Evolutionary conservation across 64 coral and sea anemone genomes (phyloP).

Genomic region (Montipora foliosa): DNA sequence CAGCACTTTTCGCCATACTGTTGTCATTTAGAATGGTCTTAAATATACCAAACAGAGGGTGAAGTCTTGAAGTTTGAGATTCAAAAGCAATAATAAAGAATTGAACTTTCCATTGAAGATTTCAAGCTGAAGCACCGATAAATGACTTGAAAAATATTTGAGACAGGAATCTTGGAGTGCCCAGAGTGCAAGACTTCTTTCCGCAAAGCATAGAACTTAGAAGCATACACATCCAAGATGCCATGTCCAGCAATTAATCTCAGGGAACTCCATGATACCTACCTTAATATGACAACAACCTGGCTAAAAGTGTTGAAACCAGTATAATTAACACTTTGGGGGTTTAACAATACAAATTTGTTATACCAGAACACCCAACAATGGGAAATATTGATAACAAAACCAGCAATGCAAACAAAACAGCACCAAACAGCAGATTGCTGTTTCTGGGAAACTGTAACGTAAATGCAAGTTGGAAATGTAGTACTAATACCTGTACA

Average conservation of each 20-base stretch:
- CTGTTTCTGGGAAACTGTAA: neutral
- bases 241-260: too few species aligned
- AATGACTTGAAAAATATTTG: too few species aligned
- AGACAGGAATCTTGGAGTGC: too few species aligned
- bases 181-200: too few species aligned
- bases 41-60: too few species aligned
- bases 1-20: neutral
- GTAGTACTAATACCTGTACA: neutral
- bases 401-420: neutral
- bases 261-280: neutral
- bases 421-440: neutral
- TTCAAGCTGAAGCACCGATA: too few species aligned
- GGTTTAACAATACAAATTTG: neutral
- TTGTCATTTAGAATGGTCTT: neutral
- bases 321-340: constrained; percentile 33
- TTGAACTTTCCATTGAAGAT: too few species aligned
- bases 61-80: too few species aligned
- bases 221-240: too few species aligned
- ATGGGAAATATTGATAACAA: neutral
- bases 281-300: neutral
- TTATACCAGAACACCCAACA: neutral
- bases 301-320: neutral
- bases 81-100: too few species aligned
- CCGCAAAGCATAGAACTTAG: too few species aligned
- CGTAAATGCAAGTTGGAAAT: neutral